These are phyloP conservation scores for Opisthograptis luteolata DNA, from an alignment of 2,888 invertebrate genomes.

Conservation along the genomic window DNA sequence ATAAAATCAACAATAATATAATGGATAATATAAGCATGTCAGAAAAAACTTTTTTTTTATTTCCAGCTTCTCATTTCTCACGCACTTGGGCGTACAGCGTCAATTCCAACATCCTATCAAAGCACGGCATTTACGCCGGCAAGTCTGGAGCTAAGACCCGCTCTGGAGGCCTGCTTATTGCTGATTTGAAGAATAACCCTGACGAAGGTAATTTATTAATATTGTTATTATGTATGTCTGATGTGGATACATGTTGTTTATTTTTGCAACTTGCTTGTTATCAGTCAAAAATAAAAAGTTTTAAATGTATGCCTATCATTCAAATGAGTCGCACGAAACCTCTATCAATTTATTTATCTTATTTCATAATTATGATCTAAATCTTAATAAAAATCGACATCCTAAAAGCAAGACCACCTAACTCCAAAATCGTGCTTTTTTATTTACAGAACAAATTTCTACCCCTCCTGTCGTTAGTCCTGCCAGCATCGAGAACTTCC, in stretches of 20 bases:
- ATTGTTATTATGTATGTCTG: too few species aligned
- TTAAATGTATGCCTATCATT: too few species aligned
- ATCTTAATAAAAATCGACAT: too few species aligned
- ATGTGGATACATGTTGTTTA: too few species aligned
- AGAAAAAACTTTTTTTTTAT: slow-evolving; percentile 1
- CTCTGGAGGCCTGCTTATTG: slow-evolving; percentile 39
- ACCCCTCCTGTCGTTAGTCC: slow-evolving; percentile 37
- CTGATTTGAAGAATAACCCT: slow-evolving; percentile 50
- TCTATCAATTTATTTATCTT: too few species aligned
- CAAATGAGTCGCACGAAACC: too few species aligned
- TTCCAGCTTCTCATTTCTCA: slow-evolving; percentile 58
- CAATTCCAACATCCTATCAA: slow-evolving; percentile 56
- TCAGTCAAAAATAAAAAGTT: too few species aligned
- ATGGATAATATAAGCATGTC: too few species aligned
- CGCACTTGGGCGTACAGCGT: slow-evolving; percentile 60
- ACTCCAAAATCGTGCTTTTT: neutral
- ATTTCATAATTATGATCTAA: too few species aligned
- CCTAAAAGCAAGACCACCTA: neutral
- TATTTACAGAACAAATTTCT: slow-evolving; percentile 8
- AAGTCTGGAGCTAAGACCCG: slow-evolving; percentile 35
- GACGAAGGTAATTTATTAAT: too few species aligned
- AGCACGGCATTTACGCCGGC: slow-evolving; percentile 50
- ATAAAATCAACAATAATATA: too few species aligned
- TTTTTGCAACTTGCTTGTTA: too few species aligned
- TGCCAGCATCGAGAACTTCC: slow-evolving; percentile 21